These are phyloP conservation scores for Poicephalus gulielmi DNA, from an alignment of 2,113 vertebrate species.

Conservation along the genomic window DNA sequence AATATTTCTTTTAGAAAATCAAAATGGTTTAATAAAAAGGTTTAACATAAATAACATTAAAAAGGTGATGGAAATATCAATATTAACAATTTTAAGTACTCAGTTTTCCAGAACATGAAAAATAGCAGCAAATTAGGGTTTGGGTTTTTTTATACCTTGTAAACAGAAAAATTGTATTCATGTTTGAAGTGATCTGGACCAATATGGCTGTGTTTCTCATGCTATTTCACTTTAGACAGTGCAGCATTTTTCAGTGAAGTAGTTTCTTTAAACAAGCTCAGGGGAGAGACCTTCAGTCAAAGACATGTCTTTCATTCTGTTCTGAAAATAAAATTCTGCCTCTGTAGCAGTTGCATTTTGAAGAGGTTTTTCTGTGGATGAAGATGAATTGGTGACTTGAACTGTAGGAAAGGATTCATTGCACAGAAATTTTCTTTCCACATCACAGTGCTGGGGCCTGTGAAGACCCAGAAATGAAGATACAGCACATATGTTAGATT, in stretches of 20 bases:
- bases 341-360: neutral
- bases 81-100: neutral
- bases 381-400: neutral
- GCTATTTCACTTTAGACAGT: neutral
- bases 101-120: neutral
- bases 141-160: neutral
- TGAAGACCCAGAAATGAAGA: neutral
- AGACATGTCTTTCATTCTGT: neutral
- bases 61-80: neutral
- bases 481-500: neutral
- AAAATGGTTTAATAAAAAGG: neutral
- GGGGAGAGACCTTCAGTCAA: neutral
- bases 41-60: neutral
- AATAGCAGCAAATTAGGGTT: neutral
- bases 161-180: neutral
- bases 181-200: neutral
- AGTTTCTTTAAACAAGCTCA: neutral
- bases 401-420: neutral
- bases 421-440: neutral
- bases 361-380: neutral
- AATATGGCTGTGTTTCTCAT: neutral
- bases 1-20: neutral
- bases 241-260: neutral
- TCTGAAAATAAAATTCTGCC: neutral
- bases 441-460: neutral